A percentile compares a stretch with the other conserved stretches of the same genome.
Conservation (phyloP, 1,140 invertebrate species). For the Lepidurus apus region DNA sequence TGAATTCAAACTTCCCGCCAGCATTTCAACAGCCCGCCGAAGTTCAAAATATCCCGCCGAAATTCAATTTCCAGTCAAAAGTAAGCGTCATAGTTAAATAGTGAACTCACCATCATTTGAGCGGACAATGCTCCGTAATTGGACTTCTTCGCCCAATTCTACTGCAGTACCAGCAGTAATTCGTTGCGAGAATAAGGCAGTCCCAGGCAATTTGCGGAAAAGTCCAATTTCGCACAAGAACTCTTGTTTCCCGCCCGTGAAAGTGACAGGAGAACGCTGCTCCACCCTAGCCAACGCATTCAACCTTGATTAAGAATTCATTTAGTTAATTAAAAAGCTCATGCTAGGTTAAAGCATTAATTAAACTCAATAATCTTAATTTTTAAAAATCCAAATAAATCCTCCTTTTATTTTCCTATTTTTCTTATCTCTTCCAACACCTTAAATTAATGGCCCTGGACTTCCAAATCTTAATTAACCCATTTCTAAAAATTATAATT, state of each 20-base stretch:
- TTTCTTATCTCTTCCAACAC: not conserved
- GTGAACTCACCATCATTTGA: conserved; percentile 54
- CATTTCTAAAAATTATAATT: not conserved
- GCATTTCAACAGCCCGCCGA: too few species aligned
- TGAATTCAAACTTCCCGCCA: too few species aligned
- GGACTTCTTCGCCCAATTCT: conserved; percentile 58
- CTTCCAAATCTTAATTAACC: too few species aligned
- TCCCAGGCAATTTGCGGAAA: conserved; percentile 49
- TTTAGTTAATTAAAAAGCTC: not conserved
- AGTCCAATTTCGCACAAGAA: conserved; percentile 56
- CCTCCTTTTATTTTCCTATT: not conserved
- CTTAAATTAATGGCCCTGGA: too few species aligned
- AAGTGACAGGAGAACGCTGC: conserved; percentile 43
- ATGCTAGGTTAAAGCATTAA: not conserved
- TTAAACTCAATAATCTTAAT: not conserved
- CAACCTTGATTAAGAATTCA: conserved; percentile 21
- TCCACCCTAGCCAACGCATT: conserved; percentile 38
- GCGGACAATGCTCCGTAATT: conserved; percentile 54
- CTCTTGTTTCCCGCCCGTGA: conserved; percentile 50
- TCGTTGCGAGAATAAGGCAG: conserved; percentile 50
- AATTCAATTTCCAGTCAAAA: too few species aligned
- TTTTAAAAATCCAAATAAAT: not conserved
- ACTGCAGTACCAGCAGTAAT: conserved; percentile 54
- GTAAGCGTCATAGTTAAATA: too few species aligned
- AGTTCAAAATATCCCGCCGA: too few species aligned